Conservation (phyloP, 2,113 vertebrate genomes). For the Salvelinus alpinus region DNA sequence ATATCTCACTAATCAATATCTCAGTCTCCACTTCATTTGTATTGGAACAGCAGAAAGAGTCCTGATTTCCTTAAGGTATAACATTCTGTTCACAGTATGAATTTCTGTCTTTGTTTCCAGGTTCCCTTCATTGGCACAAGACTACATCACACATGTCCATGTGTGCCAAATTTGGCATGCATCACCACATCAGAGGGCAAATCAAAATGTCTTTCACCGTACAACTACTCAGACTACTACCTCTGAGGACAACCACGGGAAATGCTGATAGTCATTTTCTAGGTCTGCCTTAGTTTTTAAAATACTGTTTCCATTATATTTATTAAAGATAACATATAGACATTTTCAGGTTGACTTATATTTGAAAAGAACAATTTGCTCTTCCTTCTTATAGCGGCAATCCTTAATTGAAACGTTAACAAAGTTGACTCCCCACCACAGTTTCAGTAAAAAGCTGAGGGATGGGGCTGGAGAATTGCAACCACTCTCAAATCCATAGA, state of each 20-base stretch:
- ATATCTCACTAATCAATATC: background rate
- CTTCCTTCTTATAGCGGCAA: background rate
- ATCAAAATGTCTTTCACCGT: constrained; percentile 79
- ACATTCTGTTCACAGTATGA: background rate
- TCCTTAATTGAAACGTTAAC: no score
- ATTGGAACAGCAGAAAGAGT: background rate
- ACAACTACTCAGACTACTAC: constrained; percentile 75
- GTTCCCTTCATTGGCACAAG: constrained; percentile 85
- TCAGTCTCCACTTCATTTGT: no score
- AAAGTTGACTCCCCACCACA: no score
- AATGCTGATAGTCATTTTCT: background rate
- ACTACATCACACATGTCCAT: constrained; percentile 89
- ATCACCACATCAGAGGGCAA: constrained; percentile 66
- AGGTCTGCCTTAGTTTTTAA: background rate
- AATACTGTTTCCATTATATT: background rate
- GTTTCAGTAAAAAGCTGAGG: no score
- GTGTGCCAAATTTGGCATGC: constrained; percentile 82
- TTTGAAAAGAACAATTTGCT: background rate
- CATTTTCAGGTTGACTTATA: background rate
- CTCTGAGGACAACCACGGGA: constrained; percentile 53
- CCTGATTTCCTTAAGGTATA: background rate
- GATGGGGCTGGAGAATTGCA: no score
- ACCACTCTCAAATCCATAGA: no score
- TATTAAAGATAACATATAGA: background rate
- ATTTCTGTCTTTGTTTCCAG: constrained; percentile 62